phyloP scores from a whole-genome alignment of 2,888 invertebrate genomes.

The Andrena praecox region DNA sequence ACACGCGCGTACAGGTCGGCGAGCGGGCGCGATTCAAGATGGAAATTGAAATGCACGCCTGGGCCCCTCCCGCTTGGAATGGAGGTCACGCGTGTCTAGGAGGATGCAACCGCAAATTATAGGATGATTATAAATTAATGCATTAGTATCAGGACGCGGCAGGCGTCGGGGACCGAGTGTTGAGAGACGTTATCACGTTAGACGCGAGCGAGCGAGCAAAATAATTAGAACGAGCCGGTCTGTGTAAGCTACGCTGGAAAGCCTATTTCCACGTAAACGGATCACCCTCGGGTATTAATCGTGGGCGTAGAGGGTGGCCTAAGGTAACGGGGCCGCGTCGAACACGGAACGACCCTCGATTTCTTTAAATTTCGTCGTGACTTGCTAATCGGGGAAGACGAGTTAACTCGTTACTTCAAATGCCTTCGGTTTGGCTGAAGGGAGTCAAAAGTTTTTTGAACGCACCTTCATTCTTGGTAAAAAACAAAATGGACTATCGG shows the following conservation, averaged over 20 bases:
- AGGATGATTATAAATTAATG: slow-evolving; percentile 76
- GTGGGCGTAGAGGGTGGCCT: slow-evolving; percentile 40
- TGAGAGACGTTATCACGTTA: slow-evolving; percentile 76
- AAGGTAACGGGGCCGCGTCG: slow-evolving; percentile 30
- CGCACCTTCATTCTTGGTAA: too few species aligned
- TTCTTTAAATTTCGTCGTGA: slow-evolving; percentile 57
- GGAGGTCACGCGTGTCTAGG: slow-evolving; percentile 56
- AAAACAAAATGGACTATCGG: too few species aligned
- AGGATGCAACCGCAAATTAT: slow-evolving; percentile 64
- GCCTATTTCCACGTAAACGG: slow-evolving; percentile 73
- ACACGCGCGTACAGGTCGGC: background rate
- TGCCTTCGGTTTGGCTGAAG: too few species aligned
- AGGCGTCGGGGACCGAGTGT: slow-evolving; percentile 67
- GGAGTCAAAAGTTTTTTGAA: too few species aligned
- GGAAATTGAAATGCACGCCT: slow-evolving; percentile 59
- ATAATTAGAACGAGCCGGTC: slow-evolving; percentile 75
- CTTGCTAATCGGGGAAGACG: too few species aligned
- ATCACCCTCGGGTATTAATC: slow-evolving; percentile 69
- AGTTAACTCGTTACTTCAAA: too few species aligned
- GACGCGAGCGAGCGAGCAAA: slow-evolving; percentile 78
- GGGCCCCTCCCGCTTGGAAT: slow-evolving; percentile 13
- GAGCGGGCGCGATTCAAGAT: slow-evolving; percentile 22
- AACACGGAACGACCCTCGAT: slow-evolving; percentile 41
- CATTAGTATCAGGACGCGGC: slow-evolving; percentile 69
- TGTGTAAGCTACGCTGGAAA: slow-evolving; percentile 56